Evolutionary conservation across 2,888 invertebrate genomes (phyloP), one percentile per base, ranked within the genome.

Genomic region (Unio delphinus): DNA sequence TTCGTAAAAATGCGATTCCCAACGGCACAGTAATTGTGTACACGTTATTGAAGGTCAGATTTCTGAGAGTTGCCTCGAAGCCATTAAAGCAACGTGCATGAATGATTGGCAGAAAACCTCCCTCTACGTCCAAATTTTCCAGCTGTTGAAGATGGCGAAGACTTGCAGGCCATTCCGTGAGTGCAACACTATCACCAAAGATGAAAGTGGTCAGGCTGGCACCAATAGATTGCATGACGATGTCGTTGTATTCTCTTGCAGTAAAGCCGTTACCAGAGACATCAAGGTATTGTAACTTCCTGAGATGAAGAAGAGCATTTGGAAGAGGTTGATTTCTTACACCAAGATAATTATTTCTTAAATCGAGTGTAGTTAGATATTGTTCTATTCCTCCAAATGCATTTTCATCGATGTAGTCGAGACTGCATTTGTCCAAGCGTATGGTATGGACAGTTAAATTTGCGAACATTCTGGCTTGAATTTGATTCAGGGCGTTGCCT

Each of bases 11-110:
- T 3, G 69, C 65, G 2, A 81, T 70, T 5, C 73, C 75, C 0
- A 79, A 54, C 8, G 81, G 81, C 20, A 80, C 75, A 0, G 74
- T 64, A 3, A 66, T 69, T 6, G 80, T 55, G 4, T 74, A 63
- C 5, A 77, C 75, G 57, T 76, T 65, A 56, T 78, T 76, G n/a
- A 81, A 80, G 4, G 77, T 78, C n/a, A 81, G 65, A 20, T 68
- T 69, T 3, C 30, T 17, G 6, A 80, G 69, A 0, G 79, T 77
- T 4, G 71, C 72, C 57, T 76, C 73, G 61, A 81, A 81, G 3
- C 78, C 75, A 64, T 79, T 74, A 65, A 79, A 80, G 20, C 69
- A 69, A 23, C 60, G 60, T 0, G 79, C 68, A 17, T 76, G 78
- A 55, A 76, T 66, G 60, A 71, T 75, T 1, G 68, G 54, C 11